A percentile compares a stretch with the other conserved stretches of the same genome.
Conservation (phyloP, 2,888 invertebrate species). For the Limnephilus lunatus region DNA sequence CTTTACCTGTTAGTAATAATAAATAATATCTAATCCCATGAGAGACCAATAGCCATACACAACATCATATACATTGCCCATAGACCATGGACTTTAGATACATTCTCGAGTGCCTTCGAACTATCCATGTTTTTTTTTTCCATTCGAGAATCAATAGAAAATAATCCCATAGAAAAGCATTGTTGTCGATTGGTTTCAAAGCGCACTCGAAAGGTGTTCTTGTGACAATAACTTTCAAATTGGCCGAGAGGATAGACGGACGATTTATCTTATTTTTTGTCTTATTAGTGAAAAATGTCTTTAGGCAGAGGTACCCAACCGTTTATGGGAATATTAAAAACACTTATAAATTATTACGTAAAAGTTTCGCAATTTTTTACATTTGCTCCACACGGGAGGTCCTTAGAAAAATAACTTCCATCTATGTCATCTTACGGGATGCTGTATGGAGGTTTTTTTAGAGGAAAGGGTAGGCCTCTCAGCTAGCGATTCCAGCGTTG, state of each 20-base stretch:
- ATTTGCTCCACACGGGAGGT: too few species aligned
- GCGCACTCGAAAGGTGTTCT: constrained; percentile 18
- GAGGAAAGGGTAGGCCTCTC: too few species aligned
- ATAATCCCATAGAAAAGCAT: constrained; percentile 2
- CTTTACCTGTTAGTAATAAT: not conserved
- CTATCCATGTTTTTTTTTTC: not conserved
- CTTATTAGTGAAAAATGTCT: not conserved
- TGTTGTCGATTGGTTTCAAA: constrained; percentile 19
- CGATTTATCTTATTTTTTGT: not conserved
- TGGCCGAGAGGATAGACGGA: not conserved
- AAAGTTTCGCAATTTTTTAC: too few species aligned
- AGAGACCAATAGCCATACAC: not conserved
- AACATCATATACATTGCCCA: not conserved
- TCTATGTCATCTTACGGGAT: too few species aligned
- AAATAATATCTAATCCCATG: not conserved
- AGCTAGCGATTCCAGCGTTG: too few species aligned
- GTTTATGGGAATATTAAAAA: not conserved
- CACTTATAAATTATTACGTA: too few species aligned
- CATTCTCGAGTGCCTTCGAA: not conserved
- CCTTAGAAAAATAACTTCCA: too few species aligned
- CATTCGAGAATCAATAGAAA: constrained; percentile 12
- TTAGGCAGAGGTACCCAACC: not conserved
- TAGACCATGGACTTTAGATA: not conserved
- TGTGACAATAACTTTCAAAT: constrained; percentile 39
- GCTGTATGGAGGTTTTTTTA: too few species aligned